A percentile compares a stretch with the other conserved stretches of the same genome.
These are phyloP conservation scores for Muscicapa adusta DNA, from an alignment of 2,113 vertebrate species.

Conservation along the genomic window DNA sequence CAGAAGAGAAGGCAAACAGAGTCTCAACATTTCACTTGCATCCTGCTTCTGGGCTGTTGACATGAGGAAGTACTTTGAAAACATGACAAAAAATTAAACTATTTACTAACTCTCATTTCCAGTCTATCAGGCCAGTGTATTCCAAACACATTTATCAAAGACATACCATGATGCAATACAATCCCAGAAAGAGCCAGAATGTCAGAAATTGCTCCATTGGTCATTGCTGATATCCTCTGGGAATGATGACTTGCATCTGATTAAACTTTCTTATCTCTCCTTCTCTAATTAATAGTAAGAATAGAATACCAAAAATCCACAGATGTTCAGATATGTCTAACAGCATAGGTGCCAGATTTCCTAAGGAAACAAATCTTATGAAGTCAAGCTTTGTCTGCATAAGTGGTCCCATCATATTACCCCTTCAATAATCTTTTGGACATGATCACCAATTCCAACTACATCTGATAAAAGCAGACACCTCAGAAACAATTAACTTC, in stretches of 20 bases:
- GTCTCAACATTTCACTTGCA: neutral
- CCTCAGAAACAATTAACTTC: neutral
- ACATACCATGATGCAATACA: constrained; percentile 18
- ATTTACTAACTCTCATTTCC: neutral
- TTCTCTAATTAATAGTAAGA: neutral
- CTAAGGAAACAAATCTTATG: neutral
- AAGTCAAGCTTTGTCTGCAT: neutral
- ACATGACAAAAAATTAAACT: constrained; percentile 35
- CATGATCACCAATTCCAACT: neutral
- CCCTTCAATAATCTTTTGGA: neutral
- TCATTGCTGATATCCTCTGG: neutral
- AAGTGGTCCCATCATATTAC: neutral
- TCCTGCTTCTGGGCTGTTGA: constrained; percentile 23
- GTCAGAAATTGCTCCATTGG: neutral
- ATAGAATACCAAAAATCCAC: neutral
- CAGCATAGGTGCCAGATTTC: neutral
- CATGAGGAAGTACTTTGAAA: constrained; percentile 57
- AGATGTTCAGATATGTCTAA: neutral
- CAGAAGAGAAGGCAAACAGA: constrained; percentile 38
- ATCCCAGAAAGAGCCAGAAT: neutral
- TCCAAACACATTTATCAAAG: constrained; percentile 52
- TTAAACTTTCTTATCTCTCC: neutral
- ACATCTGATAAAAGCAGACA: neutral
- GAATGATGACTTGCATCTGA: neutral
- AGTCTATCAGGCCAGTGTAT: constrained; percentile 36